Percentiles rank a stretch among this genome's conserved stretches.
These are phyloP conservation scores for Podarcis muralis DNA, from an alignment of 2,113 vertebrate genomes.

Conservation along the genomic window DNA sequence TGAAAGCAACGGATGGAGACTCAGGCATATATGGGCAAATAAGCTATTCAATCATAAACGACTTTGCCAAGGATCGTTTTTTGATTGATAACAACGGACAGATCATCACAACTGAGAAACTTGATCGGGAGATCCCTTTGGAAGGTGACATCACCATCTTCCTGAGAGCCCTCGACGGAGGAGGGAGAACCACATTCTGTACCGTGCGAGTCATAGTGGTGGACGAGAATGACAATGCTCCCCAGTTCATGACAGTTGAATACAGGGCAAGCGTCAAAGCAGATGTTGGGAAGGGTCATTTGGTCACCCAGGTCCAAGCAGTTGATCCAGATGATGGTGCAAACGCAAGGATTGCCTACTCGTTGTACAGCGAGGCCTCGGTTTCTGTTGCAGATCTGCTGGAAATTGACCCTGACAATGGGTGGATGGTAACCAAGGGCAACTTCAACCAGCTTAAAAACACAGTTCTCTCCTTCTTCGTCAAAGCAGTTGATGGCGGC, in stretches of 20 bases:
- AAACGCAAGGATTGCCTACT: conserved; percentile 92
- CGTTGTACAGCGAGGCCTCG: conserved; percentile 92
- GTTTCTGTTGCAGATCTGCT: conserved; percentile 88
- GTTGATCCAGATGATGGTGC: conserved; percentile 88
- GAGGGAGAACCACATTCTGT: conserved; percentile 88
- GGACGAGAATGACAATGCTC: conserved; percentile 95
- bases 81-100: conserved; percentile 87
- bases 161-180: conserved; percentile 87
- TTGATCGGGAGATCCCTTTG: conserved; percentile 87
- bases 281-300: conserved; percentile 86
- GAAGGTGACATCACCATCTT: conserved; percentile 85
- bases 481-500: conserved; percentile 95
- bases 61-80: conserved; percentile 90
- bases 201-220: conserved; percentile 86
- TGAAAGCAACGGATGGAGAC: conserved; percentile 90
- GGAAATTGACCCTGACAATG: conserved; percentile 96
- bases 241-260: conserved; percentile 85
- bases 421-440: conserved; percentile 97
- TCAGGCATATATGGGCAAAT: conserved; percentile 86
- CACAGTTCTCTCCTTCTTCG: conserved; percentile 93
- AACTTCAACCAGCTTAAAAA: conserved; percentile 89
- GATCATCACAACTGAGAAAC: conserved; percentile 86
- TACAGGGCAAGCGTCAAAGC: conserved; percentile 92
- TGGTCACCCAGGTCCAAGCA: conserved; percentile 94
- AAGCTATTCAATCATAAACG: conserved; percentile 88